phyloP scores from a whole-genome alignment of 2,888 invertebrate genomes.

The Epistrophe grossulariae region DNA sequence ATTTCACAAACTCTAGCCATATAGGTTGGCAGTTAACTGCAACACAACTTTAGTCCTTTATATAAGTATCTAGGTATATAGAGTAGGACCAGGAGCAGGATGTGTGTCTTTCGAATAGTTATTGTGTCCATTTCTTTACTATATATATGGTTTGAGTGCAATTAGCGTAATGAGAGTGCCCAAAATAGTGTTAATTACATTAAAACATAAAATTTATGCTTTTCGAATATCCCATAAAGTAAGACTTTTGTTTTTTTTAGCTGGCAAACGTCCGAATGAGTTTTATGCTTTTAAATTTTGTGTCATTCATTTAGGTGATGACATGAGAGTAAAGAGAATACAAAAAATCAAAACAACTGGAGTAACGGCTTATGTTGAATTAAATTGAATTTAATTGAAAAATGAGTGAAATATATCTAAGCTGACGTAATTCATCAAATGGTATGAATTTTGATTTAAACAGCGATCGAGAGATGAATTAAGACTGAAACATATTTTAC shows the following conservation, averaged over 20 bases:
- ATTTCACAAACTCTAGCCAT: neutral
- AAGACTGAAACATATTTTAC: too few species aligned
- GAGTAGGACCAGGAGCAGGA: neutral
- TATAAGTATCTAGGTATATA: neutral
- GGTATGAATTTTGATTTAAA: too few species aligned
- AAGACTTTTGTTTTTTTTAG: neutral
- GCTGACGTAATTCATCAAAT: too few species aligned
- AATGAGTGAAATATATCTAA: too few species aligned
- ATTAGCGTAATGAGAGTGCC: constrained; percentile 76
- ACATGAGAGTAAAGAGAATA: neutral
- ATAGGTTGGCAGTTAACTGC: constrained; percentile 62
- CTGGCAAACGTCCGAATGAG: constrained; percentile 59
- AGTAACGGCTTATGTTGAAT: neutral
- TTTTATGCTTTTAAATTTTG: constrained; percentile 32
- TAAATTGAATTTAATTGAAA: neutral
- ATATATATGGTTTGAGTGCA: constrained; percentile 47
- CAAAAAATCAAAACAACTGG: neutral
- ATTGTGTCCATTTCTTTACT: constrained; percentile 63
- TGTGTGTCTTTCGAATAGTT: constrained; percentile 62
- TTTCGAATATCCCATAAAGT: constrained; percentile 72
- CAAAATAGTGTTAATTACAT: constrained; percentile 76
- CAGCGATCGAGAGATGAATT: too few species aligned
- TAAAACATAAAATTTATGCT: constrained; percentile 73
- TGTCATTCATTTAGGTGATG: constrained; percentile 21
- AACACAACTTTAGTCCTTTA: constrained; percentile 33